Base-by-base conservation (phyloP, 1,140 invertebrate species). In the Phortica variegata region DNA sequence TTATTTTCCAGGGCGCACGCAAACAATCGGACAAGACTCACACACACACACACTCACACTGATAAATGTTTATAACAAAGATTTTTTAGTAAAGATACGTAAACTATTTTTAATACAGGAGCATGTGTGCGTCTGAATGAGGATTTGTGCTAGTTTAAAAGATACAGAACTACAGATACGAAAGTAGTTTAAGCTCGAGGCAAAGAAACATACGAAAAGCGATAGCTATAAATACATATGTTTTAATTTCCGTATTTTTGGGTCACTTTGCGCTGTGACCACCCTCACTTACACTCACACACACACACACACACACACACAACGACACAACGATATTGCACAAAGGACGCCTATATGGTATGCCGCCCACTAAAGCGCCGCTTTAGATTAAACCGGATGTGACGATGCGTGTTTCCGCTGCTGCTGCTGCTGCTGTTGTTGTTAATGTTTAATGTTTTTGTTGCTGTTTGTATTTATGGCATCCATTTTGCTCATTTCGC, bases 241-340 rank as follows among this genome's bases (percentile, higher is more conserved):
- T 68, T 68, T 68, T 68, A 68, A 68, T 68, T 68, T 68, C 63
- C 63, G 63, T 63, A 68, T 51, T 68, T 68, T 68, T 68, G 65
- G 63, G 63, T 69, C 60, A 63, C 58, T 41, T 57, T 57, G 43
- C 52, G 20, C 34, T 34, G 40, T 29, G 34, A 23, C 49, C 31
- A 16, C 45, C 29, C 26, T n/a, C 10, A 10, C 32, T 31, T 33
- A 18, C 29, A 13, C 36, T 8, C 13, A 26, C 5, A 26, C 5
- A 10, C 23, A 26, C 5, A 26, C 10, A 26, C 10, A 10, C 10
- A 26, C 23, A 26, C 5, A 26, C 23, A 26, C 5, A 26, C 23
- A 26, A 26, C 23, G 10, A 26, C n/a, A 26, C 10, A 26, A 6
- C 5, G 23, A 26, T 26, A 26, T n/a, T n/a, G 23, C 10, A 26